A percentile compares a stretch with the other conserved stretches of the same genome.
Conservation (phyloP, 1,140 invertebrate genomes). For the Leptinotarsa lineolata region DNA sequence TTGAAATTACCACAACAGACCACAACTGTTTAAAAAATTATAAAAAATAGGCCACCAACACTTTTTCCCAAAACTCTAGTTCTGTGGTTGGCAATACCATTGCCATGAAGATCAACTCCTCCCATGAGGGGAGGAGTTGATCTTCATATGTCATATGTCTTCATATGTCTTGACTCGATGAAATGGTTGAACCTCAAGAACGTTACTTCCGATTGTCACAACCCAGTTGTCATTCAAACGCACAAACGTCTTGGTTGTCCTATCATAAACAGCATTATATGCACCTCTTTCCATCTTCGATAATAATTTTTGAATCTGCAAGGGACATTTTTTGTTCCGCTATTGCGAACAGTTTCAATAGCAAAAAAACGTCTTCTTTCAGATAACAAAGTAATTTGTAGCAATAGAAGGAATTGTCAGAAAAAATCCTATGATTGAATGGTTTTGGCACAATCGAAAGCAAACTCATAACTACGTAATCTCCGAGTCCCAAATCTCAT, state of each 20-base stretch:
- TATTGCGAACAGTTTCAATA: too few species aligned
- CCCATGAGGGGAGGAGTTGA: background rate
- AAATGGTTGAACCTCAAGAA: slow-evolving; percentile 35
- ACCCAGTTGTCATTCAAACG: slow-evolving; percentile 26
- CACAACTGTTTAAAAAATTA: too few species aligned
- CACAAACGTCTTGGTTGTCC: slow-evolving; percentile 35
- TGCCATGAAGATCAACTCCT: background rate
- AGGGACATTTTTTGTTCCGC: slow-evolving; percentile 22
- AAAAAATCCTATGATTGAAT: too few species aligned
- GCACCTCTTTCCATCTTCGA: slow-evolving; percentile 8
- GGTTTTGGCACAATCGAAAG: too few species aligned
- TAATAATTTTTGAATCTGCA: background rate
- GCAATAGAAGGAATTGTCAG: too few species aligned
- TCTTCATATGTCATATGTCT: background rate
- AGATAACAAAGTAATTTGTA: too few species aligned
- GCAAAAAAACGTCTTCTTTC: too few species aligned
- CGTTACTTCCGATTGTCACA: slow-evolving; percentile 20
- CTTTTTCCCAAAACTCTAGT: too few species aligned
- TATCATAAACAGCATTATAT: slow-evolving; percentile 6
- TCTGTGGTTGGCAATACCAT: background rate
- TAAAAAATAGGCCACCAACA: too few species aligned
- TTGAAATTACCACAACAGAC: too few species aligned
- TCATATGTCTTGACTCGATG: slow-evolving; percentile 35
- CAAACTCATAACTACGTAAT: too few species aligned
- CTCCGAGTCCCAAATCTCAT: too few species aligned